Conservation (phyloP, 2,113 vertebrate species). For the Junco hyemalis region DNA sequence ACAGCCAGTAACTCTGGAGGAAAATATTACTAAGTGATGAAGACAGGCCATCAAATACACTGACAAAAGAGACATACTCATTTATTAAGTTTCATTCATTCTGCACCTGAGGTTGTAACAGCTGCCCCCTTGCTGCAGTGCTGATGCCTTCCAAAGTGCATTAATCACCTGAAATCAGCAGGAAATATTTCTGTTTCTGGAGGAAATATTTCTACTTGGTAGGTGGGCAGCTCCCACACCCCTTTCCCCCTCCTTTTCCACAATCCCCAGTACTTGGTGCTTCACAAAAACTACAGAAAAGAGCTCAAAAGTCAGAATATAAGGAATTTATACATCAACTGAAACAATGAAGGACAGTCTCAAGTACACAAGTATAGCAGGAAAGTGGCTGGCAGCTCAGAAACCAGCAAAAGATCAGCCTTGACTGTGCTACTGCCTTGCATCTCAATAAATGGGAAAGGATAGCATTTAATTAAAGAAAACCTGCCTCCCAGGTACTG, state of each 20-base stretch:
- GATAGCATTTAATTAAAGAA: conserved; percentile 69
- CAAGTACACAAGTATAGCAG: neutral
- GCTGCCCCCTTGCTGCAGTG: neutral
- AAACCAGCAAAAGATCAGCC: neutral
- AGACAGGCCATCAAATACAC: conserved; percentile 4
- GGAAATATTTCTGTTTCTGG: neutral
- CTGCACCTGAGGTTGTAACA: neutral
- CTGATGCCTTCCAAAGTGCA: neutral
- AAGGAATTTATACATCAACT: neutral
- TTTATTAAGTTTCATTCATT: neutral
- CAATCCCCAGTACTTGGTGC: neutral
- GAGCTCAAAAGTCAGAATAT: neutral
- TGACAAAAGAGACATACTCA: neutral
- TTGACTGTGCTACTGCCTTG: neutral
- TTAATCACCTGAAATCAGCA: neutral
- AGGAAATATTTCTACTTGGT: neutral
- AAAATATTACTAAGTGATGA: conserved; percentile 21
- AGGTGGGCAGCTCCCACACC: neutral
- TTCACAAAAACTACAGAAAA: neutral
- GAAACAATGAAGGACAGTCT: conserved; percentile 13
- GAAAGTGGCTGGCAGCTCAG: conserved; percentile 23
- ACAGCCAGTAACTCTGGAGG: neutral
- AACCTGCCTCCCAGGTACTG: conserved; percentile 62
- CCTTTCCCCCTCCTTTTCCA: neutral
- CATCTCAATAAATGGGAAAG: conserved; percentile 26